Percentiles rank a stretch among this genome's conserved stretches.
phyloP scores from a whole-genome alignment of 2,113 vertebrate species.

The Origma solitaria region DNA sequence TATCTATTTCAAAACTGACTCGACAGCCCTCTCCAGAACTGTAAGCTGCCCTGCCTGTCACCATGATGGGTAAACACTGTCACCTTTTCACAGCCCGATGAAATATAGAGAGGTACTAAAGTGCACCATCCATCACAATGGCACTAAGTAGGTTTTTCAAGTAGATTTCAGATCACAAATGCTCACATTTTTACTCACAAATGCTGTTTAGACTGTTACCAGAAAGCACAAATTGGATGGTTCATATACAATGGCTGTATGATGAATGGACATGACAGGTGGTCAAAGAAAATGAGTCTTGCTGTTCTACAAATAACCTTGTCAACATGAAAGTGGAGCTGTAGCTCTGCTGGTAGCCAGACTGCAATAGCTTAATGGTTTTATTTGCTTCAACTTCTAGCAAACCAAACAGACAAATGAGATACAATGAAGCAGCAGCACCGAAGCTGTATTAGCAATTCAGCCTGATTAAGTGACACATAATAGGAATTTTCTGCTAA shows the following conservation, averaged over 20 bases:
- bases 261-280: slow-evolving; percentile 86
- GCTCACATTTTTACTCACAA: slow-evolving; percentile 65
- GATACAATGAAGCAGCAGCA: slow-evolving; percentile 18
- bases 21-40: slow-evolving; percentile 46
- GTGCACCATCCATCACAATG: slow-evolving; percentile 81
- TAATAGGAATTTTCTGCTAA: neutral
- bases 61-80: slow-evolving; percentile 66
- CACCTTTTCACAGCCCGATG: slow-evolving; percentile 67
- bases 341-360: slow-evolving; percentile 37
- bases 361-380: slow-evolving; percentile 52
- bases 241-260: slow-evolving; percentile 68
- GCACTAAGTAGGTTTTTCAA: slow-evolving; percentile 78
- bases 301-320: slow-evolving; percentile 69
- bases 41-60: slow-evolving; percentile 68
- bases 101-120: slow-evolving; percentile 71
- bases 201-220: slow-evolving; percentile 79
- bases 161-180: slow-evolving; percentile 74
- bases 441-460: slow-evolving; percentile 7
- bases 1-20: slow-evolving; percentile 54
- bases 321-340: slow-evolving; percentile 56
- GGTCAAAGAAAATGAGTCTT: slow-evolving; percentile 69
- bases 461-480: slow-evolving; percentile 8
- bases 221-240: slow-evolving; percentile 72
- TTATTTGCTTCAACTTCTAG: slow-evolving; percentile 39
- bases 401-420: slow-evolving; percentile 35